Conservation (phyloP, 2,797 vertebrate species). For the Parotocinclus haroldoi region DNA sequence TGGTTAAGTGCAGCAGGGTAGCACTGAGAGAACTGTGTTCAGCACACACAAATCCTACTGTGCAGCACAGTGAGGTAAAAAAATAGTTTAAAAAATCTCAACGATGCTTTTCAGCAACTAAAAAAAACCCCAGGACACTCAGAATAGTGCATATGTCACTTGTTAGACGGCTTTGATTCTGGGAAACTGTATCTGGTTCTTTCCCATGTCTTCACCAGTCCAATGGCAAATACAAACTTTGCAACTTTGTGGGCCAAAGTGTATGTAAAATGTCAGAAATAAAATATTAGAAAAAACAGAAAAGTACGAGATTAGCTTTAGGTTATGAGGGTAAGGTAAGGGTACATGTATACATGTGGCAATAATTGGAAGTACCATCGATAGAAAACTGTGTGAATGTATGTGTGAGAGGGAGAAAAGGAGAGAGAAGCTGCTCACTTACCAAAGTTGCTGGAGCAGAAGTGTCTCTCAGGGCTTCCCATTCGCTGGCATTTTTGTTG, state of each 20-base stretch:
- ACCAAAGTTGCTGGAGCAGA: constrained; percentile 97
- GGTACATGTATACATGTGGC: too few relatives aligned
- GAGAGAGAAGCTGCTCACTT: constrained; percentile 50
- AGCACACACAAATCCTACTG: constrained; percentile 49
- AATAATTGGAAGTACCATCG: too few relatives aligned
- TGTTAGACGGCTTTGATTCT: constrained; percentile 50
- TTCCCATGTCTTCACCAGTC: too few relatives aligned
- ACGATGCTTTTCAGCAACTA: constrained; percentile 62
- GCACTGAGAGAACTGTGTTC: constrained; percentile 59
- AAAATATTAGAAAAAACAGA: too few relatives aligned
- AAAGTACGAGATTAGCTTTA: too few relatives aligned
- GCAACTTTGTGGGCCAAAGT: too few relatives aligned
- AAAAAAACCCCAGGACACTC: constrained; percentile 52
- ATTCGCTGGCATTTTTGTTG: constrained; percentile 90
- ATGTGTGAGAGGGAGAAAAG: too few relatives aligned
- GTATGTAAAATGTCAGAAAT: too few relatives aligned
- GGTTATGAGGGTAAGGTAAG: too few relatives aligned
- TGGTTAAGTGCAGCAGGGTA: constrained; percentile 59
- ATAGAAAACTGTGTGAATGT: too few relatives aligned
- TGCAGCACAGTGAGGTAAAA: constrained; percentile 39
- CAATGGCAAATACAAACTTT: too few relatives aligned
- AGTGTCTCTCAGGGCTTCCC: constrained; percentile 88
- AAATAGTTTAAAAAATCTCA: constrained; percentile 58
- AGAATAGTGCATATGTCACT: constrained; percentile 44
- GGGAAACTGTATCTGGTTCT: constrained; percentile 6